Evolutionary conservation across 2,113 vertebrate species (phyloP).

Genomic region (Lepisosteus osseus): DNA sequence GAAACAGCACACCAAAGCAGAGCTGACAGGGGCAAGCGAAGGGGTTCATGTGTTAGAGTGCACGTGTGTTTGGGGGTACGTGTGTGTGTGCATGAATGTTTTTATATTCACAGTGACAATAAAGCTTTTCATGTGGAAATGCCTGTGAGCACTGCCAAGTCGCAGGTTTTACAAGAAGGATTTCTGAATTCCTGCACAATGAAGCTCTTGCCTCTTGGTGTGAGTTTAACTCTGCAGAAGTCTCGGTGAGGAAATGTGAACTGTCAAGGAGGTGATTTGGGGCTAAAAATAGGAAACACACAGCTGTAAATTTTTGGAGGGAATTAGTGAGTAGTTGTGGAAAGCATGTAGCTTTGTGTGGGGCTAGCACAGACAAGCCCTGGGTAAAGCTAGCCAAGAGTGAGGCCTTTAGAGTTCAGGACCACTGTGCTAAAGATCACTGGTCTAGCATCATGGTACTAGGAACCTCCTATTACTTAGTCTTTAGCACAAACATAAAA

Average conservation of each 20-base stretch:
- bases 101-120: constrained; percentile 16
- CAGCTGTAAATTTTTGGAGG: constrained; percentile 25
- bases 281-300: constrained; percentile 11
- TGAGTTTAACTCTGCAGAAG: neutral
- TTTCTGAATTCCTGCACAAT: constrained; percentile 14
- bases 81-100: neutral
- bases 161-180: constrained; percentile 28
- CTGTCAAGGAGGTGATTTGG: neutral
- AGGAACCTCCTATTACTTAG: too few species aligned
- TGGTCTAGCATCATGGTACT: too few species aligned
- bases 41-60: too few species aligned
- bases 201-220: too few species aligned
- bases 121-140: constrained; percentile 31
- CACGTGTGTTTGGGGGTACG: neutral
- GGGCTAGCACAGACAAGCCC: too few species aligned
- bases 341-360: constrained; percentile 4
- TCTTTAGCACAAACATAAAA: too few species aligned
- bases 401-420: too few species aligned
- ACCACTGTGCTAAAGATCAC: too few species aligned
- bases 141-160: constrained; percentile 16
- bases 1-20: too few species aligned
- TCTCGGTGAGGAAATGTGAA: constrained; percentile 4
- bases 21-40: too few species aligned
- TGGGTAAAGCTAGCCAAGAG: too few species aligned
- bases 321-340: constrained; percentile 21